A percentile compares a stretch with the other conserved stretches of the same genome.
These are phyloP conservation scores for Neoscelio sp. DNA, from an alignment of 2,888 invertebrate species.

Conservation along the genomic window DNA sequence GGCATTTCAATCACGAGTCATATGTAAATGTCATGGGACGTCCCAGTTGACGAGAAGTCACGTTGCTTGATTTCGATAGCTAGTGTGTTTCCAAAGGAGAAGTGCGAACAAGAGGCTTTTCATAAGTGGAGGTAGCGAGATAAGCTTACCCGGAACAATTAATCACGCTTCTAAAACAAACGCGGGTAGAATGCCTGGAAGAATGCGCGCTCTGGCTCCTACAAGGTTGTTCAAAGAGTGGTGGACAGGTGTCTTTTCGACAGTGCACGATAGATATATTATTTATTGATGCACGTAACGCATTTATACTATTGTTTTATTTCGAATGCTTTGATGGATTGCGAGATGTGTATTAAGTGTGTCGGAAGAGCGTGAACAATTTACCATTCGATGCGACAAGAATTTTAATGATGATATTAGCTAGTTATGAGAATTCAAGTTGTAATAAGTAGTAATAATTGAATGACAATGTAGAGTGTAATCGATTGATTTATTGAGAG, in stretches of 20 bases:
- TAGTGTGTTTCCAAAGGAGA: constrained; percentile 32
- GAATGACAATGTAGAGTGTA: constrained; percentile 7
- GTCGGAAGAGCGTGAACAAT: constrained; percentile 38
- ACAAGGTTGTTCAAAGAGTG: constrained; percentile 30
- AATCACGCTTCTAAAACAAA: constrained; percentile 62
- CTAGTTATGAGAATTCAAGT: constrained; percentile 34
- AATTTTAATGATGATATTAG: constrained; percentile 37
- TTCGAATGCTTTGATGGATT: constrained; percentile 16
- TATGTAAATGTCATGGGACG: constrained; percentile 52
- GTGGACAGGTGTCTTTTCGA: constrained; percentile 60
- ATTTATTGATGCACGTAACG: constrained; percentile 47
- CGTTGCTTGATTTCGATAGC: constrained; percentile 53
- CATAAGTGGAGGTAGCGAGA: constrained; percentile 44
- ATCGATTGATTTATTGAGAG: constrained; percentile 14
- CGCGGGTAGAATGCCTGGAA: constrained; percentile 45
- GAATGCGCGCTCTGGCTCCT: constrained; percentile 20
- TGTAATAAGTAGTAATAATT: constrained; percentile 31
- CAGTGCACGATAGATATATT: constrained; percentile 39
- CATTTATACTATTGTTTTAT: constrained; percentile 42
- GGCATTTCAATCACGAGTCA: constrained; percentile 64
- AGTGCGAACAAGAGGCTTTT: constrained; percentile 42
- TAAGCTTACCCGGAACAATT: constrained; percentile 55
- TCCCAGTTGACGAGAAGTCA: constrained; percentile 38
- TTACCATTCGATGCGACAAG: constrained; percentile 27
- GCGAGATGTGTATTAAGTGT: constrained; percentile 22